Evolutionary conservation across 2,888 invertebrate species (phyloP).

Genomic region (Lymantria dispar): DNA sequence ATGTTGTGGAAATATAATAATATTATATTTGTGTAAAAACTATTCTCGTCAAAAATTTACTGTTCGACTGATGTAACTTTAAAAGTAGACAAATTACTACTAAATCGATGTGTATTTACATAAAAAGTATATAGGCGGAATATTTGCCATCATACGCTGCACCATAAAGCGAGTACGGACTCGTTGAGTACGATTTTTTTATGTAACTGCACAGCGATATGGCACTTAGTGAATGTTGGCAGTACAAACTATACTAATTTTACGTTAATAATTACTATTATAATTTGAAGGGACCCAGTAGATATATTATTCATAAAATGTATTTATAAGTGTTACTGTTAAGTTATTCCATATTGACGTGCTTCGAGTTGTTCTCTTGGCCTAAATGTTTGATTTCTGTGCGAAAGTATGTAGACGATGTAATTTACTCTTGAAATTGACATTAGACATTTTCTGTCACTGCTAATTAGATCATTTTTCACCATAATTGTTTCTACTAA

Average conservation of each 20-base stretch:
- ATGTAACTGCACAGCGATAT: constrained; percentile 48
- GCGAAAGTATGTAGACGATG: constrained; percentile 35
- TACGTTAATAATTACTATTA: constrained; percentile 47
- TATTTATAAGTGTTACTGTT: constrained; percentile 74
- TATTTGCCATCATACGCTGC: constrained; percentile 45
- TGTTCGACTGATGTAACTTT: constrained; percentile 62
- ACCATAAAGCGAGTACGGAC: constrained; percentile 34
- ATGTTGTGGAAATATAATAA: constrained; percentile 33
- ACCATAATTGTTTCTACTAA: not conserved
- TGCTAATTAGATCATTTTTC: constrained; percentile 19
- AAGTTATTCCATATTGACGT: constrained; percentile 75
- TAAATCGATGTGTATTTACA: constrained; percentile 46
- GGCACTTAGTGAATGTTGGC: constrained; percentile 76
- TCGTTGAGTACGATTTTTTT: constrained; percentile 29
- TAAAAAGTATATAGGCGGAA: constrained; percentile 50
- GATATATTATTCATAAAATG: constrained; percentile 62
- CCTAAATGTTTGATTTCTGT: constrained; percentile 37
- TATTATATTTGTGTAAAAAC: constrained; percentile 37
- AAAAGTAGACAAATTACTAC: constrained; percentile 39
- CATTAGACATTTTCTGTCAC: constrained; percentile 56
- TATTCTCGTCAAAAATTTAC: constrained; percentile 49
- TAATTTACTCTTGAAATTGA: constrained; percentile 35
- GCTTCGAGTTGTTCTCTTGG: constrained; percentile 57
- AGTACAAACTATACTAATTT: constrained; percentile 62
- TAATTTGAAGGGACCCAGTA: constrained; percentile 75